These are phyloP conservation scores for Carapus acus DNA, from an alignment of 2,797 vertebrate genomes.

Conservation along the genomic window DNA sequence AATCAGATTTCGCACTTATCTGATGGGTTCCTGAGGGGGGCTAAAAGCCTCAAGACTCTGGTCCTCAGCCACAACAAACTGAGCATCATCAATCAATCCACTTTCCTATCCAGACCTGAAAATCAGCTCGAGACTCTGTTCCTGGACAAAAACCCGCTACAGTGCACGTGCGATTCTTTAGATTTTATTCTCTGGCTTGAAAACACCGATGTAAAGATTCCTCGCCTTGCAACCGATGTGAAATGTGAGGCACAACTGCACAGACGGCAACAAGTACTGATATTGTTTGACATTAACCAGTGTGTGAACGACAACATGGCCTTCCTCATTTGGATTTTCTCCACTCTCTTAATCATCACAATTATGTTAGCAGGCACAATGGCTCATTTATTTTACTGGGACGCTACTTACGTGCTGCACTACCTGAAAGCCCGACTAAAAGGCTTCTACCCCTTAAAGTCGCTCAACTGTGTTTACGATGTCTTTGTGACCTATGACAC, in stretches of 20 bases:
- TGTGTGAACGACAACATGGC: constrained; percentile 64
- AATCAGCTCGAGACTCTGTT: constrained; percentile 53
- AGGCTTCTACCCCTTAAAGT: constrained; percentile 59
- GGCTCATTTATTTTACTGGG: constrained; percentile 78
- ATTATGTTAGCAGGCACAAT: constrained; percentile 59
- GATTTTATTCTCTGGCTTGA: constrained; percentile 75
- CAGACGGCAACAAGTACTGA: constrained; percentile 35
- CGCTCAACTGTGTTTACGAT: constrained; percentile 59
- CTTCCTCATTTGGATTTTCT: constrained; percentile 54
- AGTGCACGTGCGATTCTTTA: constrained; percentile 71
- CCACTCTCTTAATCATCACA: constrained; percentile 53
- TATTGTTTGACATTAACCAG: constrained; percentile 62
- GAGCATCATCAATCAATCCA: constrained; percentile 65
- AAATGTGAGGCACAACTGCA: constrained; percentile 58
- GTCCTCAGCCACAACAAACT: constrained; percentile 72
- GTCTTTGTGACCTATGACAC: constrained; percentile 76
- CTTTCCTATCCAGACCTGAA: constrained; percentile 42
- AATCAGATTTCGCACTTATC: constrained; percentile 70
- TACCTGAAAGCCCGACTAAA: constrained; percentile 66
- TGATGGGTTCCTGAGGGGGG: constrained; percentile 49
- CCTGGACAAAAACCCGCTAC: constrained; percentile 71
- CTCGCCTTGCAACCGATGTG: constrained; percentile 60
- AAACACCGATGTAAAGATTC: constrained; percentile 57
- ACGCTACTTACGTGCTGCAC: constrained; percentile 65
- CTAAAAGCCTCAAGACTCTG: constrained; percentile 56